Evolutionary conservation across 1,140 invertebrate genomes (phyloP), one percentile per base, ranked within the genome.

Genomic region (Mizuhopecten yessoensis): DNA sequence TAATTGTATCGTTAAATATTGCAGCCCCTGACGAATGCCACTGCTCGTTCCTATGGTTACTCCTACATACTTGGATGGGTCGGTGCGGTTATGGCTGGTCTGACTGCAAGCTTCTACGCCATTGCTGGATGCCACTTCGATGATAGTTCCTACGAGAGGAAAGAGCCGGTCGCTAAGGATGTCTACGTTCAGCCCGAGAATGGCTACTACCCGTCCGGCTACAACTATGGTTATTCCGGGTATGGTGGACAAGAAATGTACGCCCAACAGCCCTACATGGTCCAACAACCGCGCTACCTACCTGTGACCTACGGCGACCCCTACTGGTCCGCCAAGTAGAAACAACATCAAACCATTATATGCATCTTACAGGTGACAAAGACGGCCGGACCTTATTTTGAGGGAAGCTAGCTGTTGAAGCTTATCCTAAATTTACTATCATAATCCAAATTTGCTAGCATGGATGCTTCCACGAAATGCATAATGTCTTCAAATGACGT

Each of bases 31-130:
- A 93, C 94, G 34, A 88, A 49, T 0, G 92, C 92, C 15, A 95
- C 94, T 11, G 75, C 86, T 15, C 91, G 95, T 33, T 87, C 42
- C 2, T 96, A 95, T 89, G 94, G 95, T 29, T 96, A 94, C 91
- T 96, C 96, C 3, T 96, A 96, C 90, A 94, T 94, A 34, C 91
- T 96, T 34, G 96, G 95, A 11, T 96, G 96, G 96, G 93, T 95
- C 13, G 95, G 94, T 11, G 95, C 96, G 94, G 94, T 94, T 23
- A 34, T 96, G 0, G 94, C 95, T 11, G 95, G 95, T 15, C 91
- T 96, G 34, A 91, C 95, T 34, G 96, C 95, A 33, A 95, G 94
- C 75, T 94, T 95, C 92, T 96, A 95, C 93, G 94, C 94, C 11
- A 90, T 95, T 29, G 95, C 95, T 42, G 95, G 95, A 57, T 96